Evolutionary conservation across 2,888 invertebrate species (phyloP).

Genomic region (Tenthredo scrophulariae): DNA sequence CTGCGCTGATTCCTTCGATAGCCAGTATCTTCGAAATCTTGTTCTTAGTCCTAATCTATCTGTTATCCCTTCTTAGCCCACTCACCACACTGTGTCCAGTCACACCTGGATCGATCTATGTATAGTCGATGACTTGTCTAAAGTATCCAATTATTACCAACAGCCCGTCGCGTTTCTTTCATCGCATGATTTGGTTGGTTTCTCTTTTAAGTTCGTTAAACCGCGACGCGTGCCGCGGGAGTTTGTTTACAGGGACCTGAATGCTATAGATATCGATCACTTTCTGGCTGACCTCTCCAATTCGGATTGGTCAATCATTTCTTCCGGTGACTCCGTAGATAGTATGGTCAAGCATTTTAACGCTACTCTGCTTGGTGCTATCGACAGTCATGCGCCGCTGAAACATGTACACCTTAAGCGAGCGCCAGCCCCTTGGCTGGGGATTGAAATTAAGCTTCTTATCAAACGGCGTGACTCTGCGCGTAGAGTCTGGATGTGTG

Average conservation of each 20-base stretch:
- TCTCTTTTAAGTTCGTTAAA: not conserved
- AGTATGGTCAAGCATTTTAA: not conserved
- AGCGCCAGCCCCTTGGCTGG: not conserved
- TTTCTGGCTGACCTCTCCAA: not conserved
- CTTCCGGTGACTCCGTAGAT: not conserved
- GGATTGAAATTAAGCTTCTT: not conserved
- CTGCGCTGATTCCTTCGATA: not conserved
- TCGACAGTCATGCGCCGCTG: not conserved
- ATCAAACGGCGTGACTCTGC: not conserved
- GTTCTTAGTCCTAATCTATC: constrained; percentile 17
- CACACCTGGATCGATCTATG: constrained; percentile 53
- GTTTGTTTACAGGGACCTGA: not conserved
- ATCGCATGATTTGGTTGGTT: not conserved
- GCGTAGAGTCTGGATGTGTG: not conserved
- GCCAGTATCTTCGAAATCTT: constrained; percentile 24
- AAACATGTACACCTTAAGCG: not conserved
- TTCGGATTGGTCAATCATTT: not conserved
- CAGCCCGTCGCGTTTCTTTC: not conserved
- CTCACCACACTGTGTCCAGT: constrained; percentile 34
- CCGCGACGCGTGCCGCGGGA: not conserved
- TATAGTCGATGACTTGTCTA: constrained; percentile 34
- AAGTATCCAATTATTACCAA: not conserved
- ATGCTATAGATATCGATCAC: not conserved
- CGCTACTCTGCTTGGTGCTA: not conserved
- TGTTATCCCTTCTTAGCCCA: constrained; percentile 43